phyloP scores from a whole-genome alignment of 53 echinoderm and acorn worm genomes.

The Henricia sp. region DNA sequence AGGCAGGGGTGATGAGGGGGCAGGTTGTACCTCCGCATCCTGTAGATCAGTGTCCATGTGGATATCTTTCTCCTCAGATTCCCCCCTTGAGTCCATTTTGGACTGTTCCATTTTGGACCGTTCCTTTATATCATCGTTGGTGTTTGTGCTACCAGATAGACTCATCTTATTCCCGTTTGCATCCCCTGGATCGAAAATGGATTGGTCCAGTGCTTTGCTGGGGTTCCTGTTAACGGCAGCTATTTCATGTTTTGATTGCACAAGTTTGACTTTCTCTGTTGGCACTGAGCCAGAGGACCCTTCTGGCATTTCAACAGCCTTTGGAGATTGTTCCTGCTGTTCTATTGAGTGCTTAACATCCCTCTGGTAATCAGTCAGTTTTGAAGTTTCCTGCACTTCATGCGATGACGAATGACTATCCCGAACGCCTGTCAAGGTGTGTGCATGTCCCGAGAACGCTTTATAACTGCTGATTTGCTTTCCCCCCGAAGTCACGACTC shows the following conservation, averaged over 20 bases:
- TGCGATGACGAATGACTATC: too few species aligned
- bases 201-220: constrained; percentile 4
- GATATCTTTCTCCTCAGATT: constrained; percentile 39
- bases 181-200: not conserved
- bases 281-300: not conserved
- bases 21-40: not conserved
- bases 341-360: constrained; percentile 20
- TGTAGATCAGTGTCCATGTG: constrained; percentile 23
- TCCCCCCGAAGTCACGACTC: constrained; percentile 51
- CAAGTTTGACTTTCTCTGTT: not conserved
- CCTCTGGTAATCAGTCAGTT: constrained; percentile 19
- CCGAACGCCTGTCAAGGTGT: constrained; percentile 23
- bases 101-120: constrained; percentile 36
- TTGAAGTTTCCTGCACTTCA: not conserved
- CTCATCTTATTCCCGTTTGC: not conserved
- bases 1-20: constrained; percentile 50
- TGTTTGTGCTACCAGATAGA: not conserved
- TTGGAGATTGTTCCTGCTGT: not conserved
- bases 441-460: constrained; percentile 68
- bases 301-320: constrained; percentile 42
- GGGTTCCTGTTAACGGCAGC: not conserved
- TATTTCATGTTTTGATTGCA: constrained; percentile 24
- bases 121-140: not conserved
- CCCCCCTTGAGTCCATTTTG: constrained; percentile 41
- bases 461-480: constrained; percentile 48